These are phyloP conservation scores for Calliphora vomitoria DNA, from an alignment of 2,888 invertebrate species.

Conservation along the genomic window DNA sequence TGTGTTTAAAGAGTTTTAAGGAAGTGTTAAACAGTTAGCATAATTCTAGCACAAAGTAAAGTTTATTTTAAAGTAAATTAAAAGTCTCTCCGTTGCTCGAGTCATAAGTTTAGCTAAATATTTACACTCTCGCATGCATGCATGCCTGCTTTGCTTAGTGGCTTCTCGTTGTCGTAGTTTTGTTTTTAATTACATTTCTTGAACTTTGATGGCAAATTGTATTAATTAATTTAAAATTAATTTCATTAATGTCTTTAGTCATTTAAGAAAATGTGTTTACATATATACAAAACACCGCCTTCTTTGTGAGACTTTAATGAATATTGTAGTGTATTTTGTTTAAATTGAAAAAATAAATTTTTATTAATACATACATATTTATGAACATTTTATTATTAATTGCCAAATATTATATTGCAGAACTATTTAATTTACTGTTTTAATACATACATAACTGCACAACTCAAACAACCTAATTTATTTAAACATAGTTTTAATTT, in stretches of 20 bases:
- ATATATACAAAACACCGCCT: conserved; percentile 41
- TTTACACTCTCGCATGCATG: background rate
- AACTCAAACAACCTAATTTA: too few relatives aligned
- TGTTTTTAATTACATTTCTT: conserved; percentile 47
- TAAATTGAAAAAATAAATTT: background rate
- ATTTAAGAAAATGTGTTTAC: conserved; percentile 43
- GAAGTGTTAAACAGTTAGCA: too few relatives aligned
- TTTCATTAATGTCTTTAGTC: conserved; percentile 62
- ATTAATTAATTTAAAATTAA: conserved; percentile 72
- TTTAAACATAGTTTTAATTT: too few relatives aligned
- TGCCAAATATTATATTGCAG: too few relatives aligned
- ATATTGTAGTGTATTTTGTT: too few relatives aligned
- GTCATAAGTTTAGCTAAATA: conserved; percentile 5
- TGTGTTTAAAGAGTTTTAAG: too few relatives aligned
- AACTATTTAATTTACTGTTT: too few relatives aligned
- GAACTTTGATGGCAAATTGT: conserved; percentile 67
- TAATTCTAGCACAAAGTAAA: too few relatives aligned
- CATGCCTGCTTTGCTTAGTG: conserved; percentile 26
- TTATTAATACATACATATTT: background rate
- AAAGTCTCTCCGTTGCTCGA: background rate
- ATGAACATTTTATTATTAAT: background rate
- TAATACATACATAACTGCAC: too few relatives aligned
- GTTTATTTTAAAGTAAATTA: too few relatives aligned
- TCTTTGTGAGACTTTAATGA: conserved; percentile 1
- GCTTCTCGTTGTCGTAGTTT: conserved; percentile 6